Evolutionary conservation across 2,888 invertebrate genomes (phyloP), one percentile per base, ranked within the genome.

Genomic region (Eupithecia inturbata): DNA sequence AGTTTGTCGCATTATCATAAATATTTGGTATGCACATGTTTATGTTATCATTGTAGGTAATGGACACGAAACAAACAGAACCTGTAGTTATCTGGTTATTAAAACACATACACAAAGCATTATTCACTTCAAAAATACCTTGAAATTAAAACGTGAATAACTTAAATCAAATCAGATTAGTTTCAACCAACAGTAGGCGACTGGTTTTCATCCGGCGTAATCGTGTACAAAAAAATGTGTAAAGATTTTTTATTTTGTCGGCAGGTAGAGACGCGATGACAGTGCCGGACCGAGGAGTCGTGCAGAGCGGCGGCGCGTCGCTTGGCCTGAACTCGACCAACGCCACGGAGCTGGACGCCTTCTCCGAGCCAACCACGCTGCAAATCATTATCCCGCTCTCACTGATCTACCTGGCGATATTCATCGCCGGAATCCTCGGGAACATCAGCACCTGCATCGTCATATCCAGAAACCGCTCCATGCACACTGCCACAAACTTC

Each of bases 401-500:
- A n/a, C 85, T 96, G 19, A 89, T 96, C 22, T 97, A 97, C 88
- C 90, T 92, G 7, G 73, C 96, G 14, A 97, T 97, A 81, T 96
- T 97, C 86, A 87, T 97, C 57, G 96, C 96, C 4, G 97, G 97
- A 0, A 94, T 97, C 28, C 88, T 97, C n/a, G 97, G 97, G 1
- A 97, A 97, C 86, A 95, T 97, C 67, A 96, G 96, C 87, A 97
- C 97, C 0, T 97, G 97, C 85, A 94, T 97, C 14, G 97, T 98
- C 7, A 97, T 98, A 53, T 95, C 96, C 0, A 93, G 95, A 68
- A 97, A 97, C 85, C 95, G 96, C 72, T 96, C 96, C 77, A 97
- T 97, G 97, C 97, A 97, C 89, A 97, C 97, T 0, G 97, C 97
- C 1, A 97, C 97, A 7, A 97, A 97, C 90, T 97, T 97, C 87